These are phyloP conservation scores for cattle (Bos taurus) DNA, from an alignment of 2,113 vertebrate species.

Conservation along the genomic window DNA sequence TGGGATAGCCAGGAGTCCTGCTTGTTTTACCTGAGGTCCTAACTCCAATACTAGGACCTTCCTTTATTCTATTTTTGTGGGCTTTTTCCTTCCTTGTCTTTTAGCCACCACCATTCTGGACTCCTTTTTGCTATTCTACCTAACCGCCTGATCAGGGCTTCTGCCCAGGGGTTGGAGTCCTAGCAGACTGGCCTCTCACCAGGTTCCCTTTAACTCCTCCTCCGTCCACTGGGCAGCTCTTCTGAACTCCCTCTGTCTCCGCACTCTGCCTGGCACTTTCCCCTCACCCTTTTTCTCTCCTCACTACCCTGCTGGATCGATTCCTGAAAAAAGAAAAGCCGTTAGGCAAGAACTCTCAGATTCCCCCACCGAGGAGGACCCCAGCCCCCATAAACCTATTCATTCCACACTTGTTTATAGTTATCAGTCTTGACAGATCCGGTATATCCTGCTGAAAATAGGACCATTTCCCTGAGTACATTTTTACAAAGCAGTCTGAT, in stretches of 20 bases:
- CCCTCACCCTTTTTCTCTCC: not conserved
- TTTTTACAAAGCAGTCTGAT: not conserved
- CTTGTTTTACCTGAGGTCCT: not conserved
- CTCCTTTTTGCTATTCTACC: not conserved
- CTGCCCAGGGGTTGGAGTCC: not conserved
- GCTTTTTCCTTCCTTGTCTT: not conserved
- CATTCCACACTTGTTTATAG: not conserved
- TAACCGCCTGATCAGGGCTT: not conserved
- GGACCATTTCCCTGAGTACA: not conserved
- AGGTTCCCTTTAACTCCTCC: rapidly evolving
- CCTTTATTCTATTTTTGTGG: not conserved
- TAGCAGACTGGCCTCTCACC: not conserved
- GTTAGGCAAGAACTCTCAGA: not conserved
- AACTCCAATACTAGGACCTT: not conserved
- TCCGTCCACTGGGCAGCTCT: not conserved
- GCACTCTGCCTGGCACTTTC: not conserved
- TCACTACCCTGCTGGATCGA: not conserved
- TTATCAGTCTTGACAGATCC: not conserved
- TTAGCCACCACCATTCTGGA: not conserved
- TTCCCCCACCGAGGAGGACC: not conserved
- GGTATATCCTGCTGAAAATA: not conserved
- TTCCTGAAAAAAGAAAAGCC: not conserved
- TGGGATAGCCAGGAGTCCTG: not conserved
- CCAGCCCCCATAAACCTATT: not conserved
- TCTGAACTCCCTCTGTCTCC: not conserved